Evolutionary conservation across 1,140 invertebrate genomes (phyloP), one percentile per base, ranked within the genome.

Genomic region (Tetragnatha versicolor): DNA sequence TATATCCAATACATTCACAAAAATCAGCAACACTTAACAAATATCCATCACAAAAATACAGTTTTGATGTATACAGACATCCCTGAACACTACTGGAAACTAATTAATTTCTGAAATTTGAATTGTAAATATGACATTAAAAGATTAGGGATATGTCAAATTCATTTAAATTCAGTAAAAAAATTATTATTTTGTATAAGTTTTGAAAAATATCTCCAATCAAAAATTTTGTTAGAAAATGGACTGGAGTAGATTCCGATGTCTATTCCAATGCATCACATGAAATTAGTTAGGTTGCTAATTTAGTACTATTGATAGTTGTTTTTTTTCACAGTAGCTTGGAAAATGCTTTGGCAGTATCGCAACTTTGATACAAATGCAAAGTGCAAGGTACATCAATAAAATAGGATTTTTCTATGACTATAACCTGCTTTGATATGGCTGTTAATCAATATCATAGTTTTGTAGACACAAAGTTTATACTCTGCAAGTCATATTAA

Each of bases 41-140:
- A 66, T 65, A 55, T 65, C 73, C 73, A 51, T 77, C 73, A 77
- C 61, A 77, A 77, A 77, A 77, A 77, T 77, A 77, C 73, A 53
- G 53, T 77, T 63, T 60, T 63, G 2, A 12, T 22, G n/a, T 47
- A 27, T 3, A 27, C 22, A 42, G 27, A 17, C 61, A 39, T 58
- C 35, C 29, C 35, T 73, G 69, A 60, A 73, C 12, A 29, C 47
- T 53, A 53, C n/a, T 53, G 20, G 12, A 17, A 47, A 47, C 20
- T 47, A 17, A 17, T 1, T 65, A 65, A 65, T 42, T 65, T 65
- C 27, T 65, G 37, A 20, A 70, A 53, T 33, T 53, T 53, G 29
- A 7, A 39, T 60, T 73, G 60, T 47, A 73, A 60, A 73, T 31
- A 60, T 25, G 58, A 35, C 42, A 33, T 47, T 29, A 61, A 20